These are phyloP conservation scores for Omphaloscelis lunosa DNA, from an alignment of 2,888 invertebrate species.

Conservation along the genomic window DNA sequence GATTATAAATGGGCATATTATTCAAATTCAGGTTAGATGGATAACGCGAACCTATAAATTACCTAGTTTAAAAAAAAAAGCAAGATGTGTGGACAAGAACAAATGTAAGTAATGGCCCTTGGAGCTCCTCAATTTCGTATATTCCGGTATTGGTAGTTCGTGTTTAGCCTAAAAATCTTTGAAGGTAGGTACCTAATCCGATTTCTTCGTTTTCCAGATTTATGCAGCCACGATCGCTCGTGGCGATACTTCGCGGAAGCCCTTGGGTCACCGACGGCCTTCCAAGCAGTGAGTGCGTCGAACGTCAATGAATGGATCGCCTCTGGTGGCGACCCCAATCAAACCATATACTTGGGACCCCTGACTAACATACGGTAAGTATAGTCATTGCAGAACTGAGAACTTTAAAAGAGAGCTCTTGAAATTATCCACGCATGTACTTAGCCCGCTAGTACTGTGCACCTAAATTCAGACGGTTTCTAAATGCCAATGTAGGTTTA, in stretches of 20 bases:
- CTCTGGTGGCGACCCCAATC: constrained; percentile 55
- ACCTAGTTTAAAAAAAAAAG: background rate
- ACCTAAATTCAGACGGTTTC: background rate
- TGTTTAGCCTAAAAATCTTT: too few species aligned
- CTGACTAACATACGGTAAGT: constrained; percentile 80
- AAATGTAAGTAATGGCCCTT: background rate
- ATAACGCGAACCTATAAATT: background rate
- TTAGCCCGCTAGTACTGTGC: background rate
- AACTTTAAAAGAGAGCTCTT: background rate
- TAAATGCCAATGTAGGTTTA: background rate
- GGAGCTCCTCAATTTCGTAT: background rate
- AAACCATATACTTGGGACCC: constrained; percentile 81
- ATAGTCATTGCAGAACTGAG: background rate
- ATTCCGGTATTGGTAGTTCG: background rate
- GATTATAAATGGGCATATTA: background rate
- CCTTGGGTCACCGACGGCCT: constrained; percentile 81
- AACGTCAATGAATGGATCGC: constrained; percentile 87
- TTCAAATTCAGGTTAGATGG: constrained; percentile 3
- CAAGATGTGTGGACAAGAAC: background rate
- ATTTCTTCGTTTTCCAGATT: constrained; percentile 76
- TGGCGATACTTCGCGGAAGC: constrained; percentile 91
- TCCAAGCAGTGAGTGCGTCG: constrained; percentile 84
- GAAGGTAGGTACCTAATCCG: too few species aligned
- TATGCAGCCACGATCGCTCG: constrained; percentile 91
- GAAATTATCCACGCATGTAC: background rate